Evolutionary conservation across 2,113 vertebrate species (phyloP).

Genomic region (Stegastes partitus): DNA sequence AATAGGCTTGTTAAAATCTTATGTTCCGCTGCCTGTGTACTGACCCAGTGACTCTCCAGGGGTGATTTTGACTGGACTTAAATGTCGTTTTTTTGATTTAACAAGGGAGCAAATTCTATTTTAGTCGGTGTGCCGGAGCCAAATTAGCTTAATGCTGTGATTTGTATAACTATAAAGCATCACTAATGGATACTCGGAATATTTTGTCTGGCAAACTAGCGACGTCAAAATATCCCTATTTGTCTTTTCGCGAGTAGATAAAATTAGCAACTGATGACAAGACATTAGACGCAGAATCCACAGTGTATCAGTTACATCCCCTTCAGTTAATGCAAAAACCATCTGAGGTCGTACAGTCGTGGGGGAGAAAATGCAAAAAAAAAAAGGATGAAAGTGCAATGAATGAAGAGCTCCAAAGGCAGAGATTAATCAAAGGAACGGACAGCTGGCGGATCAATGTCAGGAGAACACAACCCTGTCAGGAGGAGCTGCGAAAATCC

Average conservation of each 20-base stretch:
- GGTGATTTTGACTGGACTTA: constrained; percentile 43
- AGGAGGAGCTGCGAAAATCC: constrained; percentile 31
- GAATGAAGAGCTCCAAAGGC: constrained; percentile 40
- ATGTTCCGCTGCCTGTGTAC: constrained; percentile 63
- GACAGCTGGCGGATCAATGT: constrained; percentile 53
- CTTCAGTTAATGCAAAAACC: constrained; percentile 61
- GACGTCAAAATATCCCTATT: background rate
- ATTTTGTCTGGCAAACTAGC: background rate
- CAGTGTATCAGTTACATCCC: background rate
- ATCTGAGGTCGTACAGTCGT: constrained; percentile 1
- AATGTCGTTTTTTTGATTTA: constrained; percentile 25
- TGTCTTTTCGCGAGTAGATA: background rate
- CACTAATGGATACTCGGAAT: background rate
- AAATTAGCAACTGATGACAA: constrained; percentile 18
- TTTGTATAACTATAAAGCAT: constrained; percentile 21
- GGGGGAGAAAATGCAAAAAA: background rate
- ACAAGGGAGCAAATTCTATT: constrained; percentile 34
- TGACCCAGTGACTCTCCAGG: constrained; percentile 52
- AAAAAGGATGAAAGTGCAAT: constrained; percentile 14
- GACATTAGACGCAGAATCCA: constrained; percentile 1
- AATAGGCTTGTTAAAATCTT: constrained; percentile 66
- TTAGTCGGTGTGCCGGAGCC: background rate
- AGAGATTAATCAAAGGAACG: constrained; percentile 61
- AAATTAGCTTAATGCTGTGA: constrained; percentile 25
- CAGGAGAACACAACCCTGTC: constrained; percentile 43